A percentile compares a stretch with the other conserved stretches of the same genome.
These are phyloP conservation scores for Thomomys bottae DNA, from an alignment of 2,113 vertebrate species.

Conservation along the genomic window DNA sequence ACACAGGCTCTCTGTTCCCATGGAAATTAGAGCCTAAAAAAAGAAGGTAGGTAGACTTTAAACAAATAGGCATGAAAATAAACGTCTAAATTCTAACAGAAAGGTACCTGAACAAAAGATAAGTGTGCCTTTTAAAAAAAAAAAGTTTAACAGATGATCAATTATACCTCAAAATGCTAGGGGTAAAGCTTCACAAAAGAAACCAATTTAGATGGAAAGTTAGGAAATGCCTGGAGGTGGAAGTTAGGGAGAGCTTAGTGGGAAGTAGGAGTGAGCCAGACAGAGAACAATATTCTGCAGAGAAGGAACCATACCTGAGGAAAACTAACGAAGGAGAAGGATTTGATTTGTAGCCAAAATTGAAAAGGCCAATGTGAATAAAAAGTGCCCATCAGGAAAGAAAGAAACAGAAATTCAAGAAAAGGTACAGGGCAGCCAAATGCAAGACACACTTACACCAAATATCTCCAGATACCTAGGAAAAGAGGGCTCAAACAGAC, in stretches of 20 bases:
- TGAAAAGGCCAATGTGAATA: background rate
- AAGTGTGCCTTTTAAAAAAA: background rate
- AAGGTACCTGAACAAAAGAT: background rate
- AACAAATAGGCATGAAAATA: background rate
- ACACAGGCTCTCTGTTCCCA: background rate
- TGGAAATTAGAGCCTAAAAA: background rate
- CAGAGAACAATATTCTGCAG: background rate
- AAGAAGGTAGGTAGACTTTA: background rate
- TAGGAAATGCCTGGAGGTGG: background rate
- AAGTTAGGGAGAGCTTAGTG: background rate
- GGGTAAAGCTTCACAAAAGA: background rate
- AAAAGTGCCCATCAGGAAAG: background rate
- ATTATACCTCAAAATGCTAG: background rate
- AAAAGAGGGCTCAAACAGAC: background rate
- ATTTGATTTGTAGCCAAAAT: background rate
- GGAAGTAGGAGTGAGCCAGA: constrained; percentile 4
- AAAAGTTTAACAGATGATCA: background rate
- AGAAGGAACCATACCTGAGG: background rate
- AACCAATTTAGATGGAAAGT: constrained; percentile 29
- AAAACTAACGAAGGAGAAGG: background rate
- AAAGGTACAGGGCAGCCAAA: background rate
- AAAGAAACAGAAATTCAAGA: background rate
- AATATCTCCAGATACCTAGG: background rate
- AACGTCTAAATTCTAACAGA: background rate
- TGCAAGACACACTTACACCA: background rate